Evolutionary conservation across 2,888 invertebrate genomes (phyloP).

Genomic region (Halictus ligatus): DNA sequence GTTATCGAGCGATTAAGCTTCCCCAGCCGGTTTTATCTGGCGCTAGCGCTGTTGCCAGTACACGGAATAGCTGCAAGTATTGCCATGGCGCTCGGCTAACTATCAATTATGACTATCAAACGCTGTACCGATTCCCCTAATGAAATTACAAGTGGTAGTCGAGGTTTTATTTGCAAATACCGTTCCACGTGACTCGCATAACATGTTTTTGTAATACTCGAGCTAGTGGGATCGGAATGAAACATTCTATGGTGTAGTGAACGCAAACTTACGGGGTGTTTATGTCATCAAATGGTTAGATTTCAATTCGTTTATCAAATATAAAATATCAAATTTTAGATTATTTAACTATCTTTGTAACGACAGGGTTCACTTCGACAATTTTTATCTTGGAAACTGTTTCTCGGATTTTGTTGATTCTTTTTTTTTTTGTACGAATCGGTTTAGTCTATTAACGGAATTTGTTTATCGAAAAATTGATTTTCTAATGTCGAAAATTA

Average conservation of each 20-base stretch:
- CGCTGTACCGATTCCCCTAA: constrained; percentile 21
- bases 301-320: background rate
- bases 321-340: background rate
- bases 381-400: background rate
- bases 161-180: background rate
- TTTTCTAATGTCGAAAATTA: too few species aligned
- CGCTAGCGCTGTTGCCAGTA: constrained; percentile 52
- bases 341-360: background rate
- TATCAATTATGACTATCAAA: constrained; percentile 58
- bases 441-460: too few species aligned
- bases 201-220: background rate
- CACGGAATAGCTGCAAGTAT: constrained; percentile 28
- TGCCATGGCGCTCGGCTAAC: constrained; percentile 31
- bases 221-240: background rate
- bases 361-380: background rate
- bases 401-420: background rate
- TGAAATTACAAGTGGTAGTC: constrained; percentile 3
- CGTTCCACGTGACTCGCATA: background rate
- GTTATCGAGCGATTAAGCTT: constrained; percentile 65
- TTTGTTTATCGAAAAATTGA: too few species aligned
- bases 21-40: constrained; percentile 66
- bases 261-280: background rate
- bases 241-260: background rate
- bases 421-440: background rate
- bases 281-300: background rate